Evolutionary conservation across 2,888 invertebrate genomes (phyloP), one percentile per base, ranked within the genome.

Genomic region (Agrochola macilenta): DNA sequence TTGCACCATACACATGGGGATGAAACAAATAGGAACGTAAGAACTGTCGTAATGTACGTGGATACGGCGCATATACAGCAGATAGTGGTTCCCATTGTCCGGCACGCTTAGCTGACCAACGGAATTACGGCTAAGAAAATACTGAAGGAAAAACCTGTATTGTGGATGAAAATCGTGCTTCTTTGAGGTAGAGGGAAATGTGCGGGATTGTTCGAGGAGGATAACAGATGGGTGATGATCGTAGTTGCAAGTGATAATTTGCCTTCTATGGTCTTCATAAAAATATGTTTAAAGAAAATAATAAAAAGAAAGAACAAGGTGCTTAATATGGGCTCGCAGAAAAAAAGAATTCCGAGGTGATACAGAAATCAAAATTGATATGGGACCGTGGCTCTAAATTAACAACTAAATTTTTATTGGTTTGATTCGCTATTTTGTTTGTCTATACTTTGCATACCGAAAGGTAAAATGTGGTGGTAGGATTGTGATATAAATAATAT

Each of bases 21-120:
- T 93, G 93, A 94, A 95, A 95, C 94, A 93, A 94, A 94, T 93
- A 94, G 91, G 84, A 89, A 91, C 90, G 90, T 91, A 93, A 93
- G 91, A 93, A 91, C 89, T 87, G 86, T 90, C 89, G 90, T 89
- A 92, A 92, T 90, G 86, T 92, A 93, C 91, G 92, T 89, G 91
- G 88, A 76, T 82, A 63, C 61, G 72, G 61, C 74, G 76, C 74
- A 80, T 86, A 83, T 85, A 92, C 92, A 89, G 91, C 90, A 90
- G 89, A 89, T 92, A 91, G 91, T 91, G 83, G 84, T 87, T 86
- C 90, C 92, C 91, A 95, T 95, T 95, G 95, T 95, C 95, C 94
- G 86, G 91, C 88, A 87, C 90, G 93, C 92, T 93, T 93, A 93
- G 93, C 92, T 92, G 93, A 87, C 88, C 89, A 87, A 89, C 83